These are phyloP conservation scores for Anadara kagoshimensis DNA, from an alignment of 1,140 invertebrate genomes.

Conservation along the genomic window DNA sequence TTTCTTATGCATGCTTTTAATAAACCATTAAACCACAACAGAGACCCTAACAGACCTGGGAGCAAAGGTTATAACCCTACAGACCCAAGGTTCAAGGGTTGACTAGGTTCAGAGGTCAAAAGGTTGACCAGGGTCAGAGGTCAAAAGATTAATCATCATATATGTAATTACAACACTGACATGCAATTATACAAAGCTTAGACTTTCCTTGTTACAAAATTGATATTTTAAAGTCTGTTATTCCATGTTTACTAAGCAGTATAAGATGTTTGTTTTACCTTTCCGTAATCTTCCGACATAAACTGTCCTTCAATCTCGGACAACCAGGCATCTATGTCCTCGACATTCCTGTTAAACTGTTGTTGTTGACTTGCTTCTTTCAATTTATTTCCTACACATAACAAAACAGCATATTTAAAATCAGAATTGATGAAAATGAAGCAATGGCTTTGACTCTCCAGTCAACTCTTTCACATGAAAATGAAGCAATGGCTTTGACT, in stretches of 20 bases:
- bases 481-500: background rate
- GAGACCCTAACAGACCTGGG: too few relatives aligned
- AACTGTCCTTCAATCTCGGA: constrained; percentile 97
- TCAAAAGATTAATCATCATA: too few relatives aligned
- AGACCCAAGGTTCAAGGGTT: too few relatives aligned
- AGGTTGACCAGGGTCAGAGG: too few relatives aligned
- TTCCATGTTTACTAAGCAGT: background rate
- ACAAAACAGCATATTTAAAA: constrained; percentile 4
- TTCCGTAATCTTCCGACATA: constrained; percentile 97
- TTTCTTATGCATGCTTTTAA: too few relatives aligned
- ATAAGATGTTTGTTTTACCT: constrained; percentile 77
- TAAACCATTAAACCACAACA: too few relatives aligned
- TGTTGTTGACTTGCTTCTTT: constrained; percentile 98
- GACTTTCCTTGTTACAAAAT: background rate
- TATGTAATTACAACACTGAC: background rate
- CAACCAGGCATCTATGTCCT: constrained; percentile 98
- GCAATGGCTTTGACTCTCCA: background rate
- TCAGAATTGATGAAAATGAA: background rate
- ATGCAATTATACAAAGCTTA: background rate
- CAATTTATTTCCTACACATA: constrained; percentile 81
- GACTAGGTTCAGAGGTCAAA: too few relatives aligned
- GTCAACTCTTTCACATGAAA: background rate
- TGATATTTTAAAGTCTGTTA: background rate
- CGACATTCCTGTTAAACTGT: constrained; percentile 97
- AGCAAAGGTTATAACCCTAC: too few relatives aligned